A percentile compares a stretch with the other conserved stretches of the same genome.
Conservation (phyloP, 64 coral and sea anemone genomes). For the Anthopleura sola region DNA sequence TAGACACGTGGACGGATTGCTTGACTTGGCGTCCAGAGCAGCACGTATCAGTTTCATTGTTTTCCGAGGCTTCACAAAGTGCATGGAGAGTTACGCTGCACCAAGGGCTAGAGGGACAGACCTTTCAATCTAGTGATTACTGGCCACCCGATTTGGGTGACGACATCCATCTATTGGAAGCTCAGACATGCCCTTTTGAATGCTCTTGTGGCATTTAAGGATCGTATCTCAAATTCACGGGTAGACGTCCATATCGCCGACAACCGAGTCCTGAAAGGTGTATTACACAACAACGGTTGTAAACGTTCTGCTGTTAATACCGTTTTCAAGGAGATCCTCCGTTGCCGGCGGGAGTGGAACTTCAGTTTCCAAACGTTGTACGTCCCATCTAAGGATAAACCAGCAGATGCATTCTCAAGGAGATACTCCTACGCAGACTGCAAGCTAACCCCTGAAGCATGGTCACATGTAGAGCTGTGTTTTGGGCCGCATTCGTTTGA, state of each 20-base stretch:
- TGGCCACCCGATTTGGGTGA: neutral
- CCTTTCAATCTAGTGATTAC: slow-evolving; percentile 15
- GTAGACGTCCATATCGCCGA: slow-evolving; percentile 36
- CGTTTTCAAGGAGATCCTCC: slow-evolving; percentile 34
- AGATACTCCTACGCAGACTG: slow-evolving; percentile 21
- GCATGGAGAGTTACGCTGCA: slow-evolving; percentile 10
- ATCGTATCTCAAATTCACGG: slow-evolving; percentile 16
- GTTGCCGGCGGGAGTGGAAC: slow-evolving; percentile 17
- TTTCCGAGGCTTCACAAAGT: neutral
- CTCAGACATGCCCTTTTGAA: slow-evolving; percentile 20
- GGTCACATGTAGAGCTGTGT: slow-evolving; percentile 1
- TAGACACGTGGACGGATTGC: no score
- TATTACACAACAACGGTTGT: slow-evolving; percentile 38
- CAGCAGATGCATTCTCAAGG: no score
- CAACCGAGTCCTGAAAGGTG: slow-evolving; percentile 15
- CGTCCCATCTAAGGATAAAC: slow-evolving; percentile 22
- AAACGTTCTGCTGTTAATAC: slow-evolving; percentile 26
- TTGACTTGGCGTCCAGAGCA: slow-evolving; percentile 22
- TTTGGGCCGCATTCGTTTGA: slow-evolving; percentile 48
- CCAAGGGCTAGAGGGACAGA: neutral
- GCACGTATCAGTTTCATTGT: slow-evolving; percentile 17
- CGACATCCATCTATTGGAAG: slow-evolving; percentile 24
- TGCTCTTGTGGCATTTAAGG: slow-evolving; percentile 29
- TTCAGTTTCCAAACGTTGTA: slow-evolving; percentile 39
- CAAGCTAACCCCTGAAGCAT: slow-evolving; percentile 11